A percentile compares a stretch with the other conserved stretches of the same genome.
These are phyloP conservation scores for Henricia sp. DNA, from an alignment of 53 echinoderm and acorn worm species.

Conservation along the genomic window DNA sequence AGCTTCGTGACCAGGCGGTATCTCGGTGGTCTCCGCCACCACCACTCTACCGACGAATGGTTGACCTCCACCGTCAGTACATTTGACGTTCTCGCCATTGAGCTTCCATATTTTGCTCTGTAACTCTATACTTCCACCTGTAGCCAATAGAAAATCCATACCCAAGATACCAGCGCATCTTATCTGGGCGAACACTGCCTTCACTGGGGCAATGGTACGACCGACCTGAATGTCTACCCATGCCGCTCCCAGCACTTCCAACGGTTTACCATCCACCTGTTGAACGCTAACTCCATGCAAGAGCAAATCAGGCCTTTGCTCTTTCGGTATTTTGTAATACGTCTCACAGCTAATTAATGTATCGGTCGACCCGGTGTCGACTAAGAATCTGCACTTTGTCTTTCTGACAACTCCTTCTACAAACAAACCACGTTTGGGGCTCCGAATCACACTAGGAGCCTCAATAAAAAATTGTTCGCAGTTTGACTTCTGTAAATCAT, in stretches of 20 bases:
- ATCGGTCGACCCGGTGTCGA: slow-evolving; percentile 70
- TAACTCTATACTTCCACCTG: slow-evolving; percentile 7
- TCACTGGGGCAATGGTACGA: slow-evolving; percentile 10
- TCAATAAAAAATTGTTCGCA: neutral
- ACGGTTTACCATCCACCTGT: slow-evolving; percentile 60
- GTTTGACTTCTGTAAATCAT: neutral
- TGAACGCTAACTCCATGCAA: neutral
- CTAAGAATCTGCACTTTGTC: slow-evolving; percentile 26
- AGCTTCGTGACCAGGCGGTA: slow-evolving; percentile 37
- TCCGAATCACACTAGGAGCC: neutral
- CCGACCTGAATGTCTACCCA: slow-evolving; percentile 53
- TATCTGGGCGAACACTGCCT: slow-evolving; percentile 59
- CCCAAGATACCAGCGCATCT: slow-evolving; percentile 33
- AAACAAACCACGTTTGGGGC: neutral
- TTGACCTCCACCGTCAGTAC: neutral
- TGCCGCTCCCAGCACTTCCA: slow-evolving; percentile 45
- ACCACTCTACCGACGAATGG: slow-evolving; percentile 19
- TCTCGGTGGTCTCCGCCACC: slow-evolving; percentile 6
- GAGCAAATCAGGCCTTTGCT: slow-evolving; percentile 33
- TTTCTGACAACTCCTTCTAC: slow-evolving; percentile 40
- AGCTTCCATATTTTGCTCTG: slow-evolving; percentile 12
- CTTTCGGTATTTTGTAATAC: slow-evolving; percentile 38
- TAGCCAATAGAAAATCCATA: slow-evolving; percentile 31
- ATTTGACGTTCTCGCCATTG: slow-evolving; percentile 11
- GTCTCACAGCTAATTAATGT: slow-evolving; percentile 34